Evolutionary conservation across 2,113 vertebrate species (phyloP).

Genomic region (Bagarius yarrelli): DNA sequence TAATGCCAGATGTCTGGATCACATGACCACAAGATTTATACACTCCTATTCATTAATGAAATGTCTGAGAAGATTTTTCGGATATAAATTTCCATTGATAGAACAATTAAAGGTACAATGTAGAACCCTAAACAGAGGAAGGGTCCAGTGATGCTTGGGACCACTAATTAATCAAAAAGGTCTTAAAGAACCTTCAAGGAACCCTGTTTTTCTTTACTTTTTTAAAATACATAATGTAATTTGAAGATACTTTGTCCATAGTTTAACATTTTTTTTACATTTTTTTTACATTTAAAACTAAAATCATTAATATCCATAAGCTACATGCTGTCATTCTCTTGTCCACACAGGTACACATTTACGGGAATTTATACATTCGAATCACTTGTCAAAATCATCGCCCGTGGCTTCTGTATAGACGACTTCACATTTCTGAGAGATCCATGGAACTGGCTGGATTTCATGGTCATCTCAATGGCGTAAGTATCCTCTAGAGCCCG

Average conservation of each 20-base stretch:
- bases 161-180: neutral
- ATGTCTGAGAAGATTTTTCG: conserved; percentile 2
- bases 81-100: neutral
- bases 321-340: conserved; percentile 18
- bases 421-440: conserved; percentile 85
- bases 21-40: neutral
- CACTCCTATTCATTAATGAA: neutral
- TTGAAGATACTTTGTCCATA: neutral
- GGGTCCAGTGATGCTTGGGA: neutral
- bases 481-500: conserved; percentile 66
- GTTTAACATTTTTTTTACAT: neutral
- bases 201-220: neutral
- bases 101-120: neutral
- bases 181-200: neutral
- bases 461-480: conserved; percentile 91
- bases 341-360: conserved; percentile 79
- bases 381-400: conserved; percentile 85
- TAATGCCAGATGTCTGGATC: neutral
- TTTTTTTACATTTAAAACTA: neutral
- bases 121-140: neutral
- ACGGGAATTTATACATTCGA: conserved; percentile 89
- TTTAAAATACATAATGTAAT: neutral
- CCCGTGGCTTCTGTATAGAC: conserved; percentile 88
- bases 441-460: conserved; percentile 89
- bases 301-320: neutral